phyloP scores from a whole-genome alignment of 1,140 invertebrate species.

The Metaphire vulgaris region DNA sequence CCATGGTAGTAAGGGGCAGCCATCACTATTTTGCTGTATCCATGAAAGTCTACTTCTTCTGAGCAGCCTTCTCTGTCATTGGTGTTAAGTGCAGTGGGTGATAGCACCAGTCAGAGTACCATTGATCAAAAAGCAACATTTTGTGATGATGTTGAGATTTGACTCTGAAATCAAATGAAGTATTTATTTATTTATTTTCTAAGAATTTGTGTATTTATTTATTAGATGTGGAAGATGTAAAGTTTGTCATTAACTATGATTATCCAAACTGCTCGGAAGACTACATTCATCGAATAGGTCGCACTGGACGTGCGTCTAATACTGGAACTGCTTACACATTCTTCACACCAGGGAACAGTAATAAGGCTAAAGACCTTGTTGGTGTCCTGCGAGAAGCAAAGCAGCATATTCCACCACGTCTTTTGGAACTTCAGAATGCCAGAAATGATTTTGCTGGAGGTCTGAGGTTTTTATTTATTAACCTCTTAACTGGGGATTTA shows the following conservation, averaged over 20 bases:
- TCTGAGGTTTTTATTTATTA: neutral
- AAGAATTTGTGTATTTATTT: no score
- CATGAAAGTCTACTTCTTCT: no score
- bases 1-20: no score
- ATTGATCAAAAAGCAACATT: no score
- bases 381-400: constrained; percentile 87
- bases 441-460: neutral
- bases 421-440: constrained; percentile 30
- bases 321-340: constrained; percentile 97
- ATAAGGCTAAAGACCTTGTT: constrained; percentile 84
- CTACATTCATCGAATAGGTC: constrained; percentile 97
- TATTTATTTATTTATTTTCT: no score
- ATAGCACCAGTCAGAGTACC: no score
- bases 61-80: no score
- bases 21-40: no score
- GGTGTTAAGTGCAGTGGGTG: no score
- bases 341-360: constrained; percentile 74
- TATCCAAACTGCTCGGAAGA: constrained; percentile 97
- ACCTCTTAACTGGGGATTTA: neutral
- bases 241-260: constrained; percentile 99
- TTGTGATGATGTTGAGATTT: no score
- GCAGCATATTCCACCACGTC: constrained; percentile 65
- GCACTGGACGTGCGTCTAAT: constrained; percentile 83
- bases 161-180: no score
- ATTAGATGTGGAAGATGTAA: constrained; percentile 97